Percentiles rank a stretch among this genome's conserved stretches.
These are phyloP conservation scores for Neodiprion pinetum DNA, from an alignment of 1,140 invertebrate genomes.

Conservation along the genomic window DNA sequence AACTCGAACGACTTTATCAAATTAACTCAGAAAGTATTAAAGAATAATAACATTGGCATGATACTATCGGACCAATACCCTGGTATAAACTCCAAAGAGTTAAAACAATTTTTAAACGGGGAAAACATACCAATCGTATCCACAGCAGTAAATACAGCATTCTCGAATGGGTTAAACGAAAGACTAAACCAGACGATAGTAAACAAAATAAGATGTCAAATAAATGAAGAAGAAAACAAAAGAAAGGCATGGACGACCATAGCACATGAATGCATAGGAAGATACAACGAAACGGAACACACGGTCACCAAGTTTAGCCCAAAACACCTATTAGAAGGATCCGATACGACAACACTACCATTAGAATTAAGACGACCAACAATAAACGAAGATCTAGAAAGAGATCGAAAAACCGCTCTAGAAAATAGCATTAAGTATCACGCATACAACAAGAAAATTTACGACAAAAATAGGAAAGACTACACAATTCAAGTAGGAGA, in stretches of 20 bases:
- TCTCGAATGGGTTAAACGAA: constrained; percentile 26
- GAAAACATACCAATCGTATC: constrained; percentile 21
- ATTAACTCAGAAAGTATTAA: constrained; percentile 16
- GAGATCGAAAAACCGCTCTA: constrained; percentile 24
- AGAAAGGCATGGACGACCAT: constrained; percentile 29
- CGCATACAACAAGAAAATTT: constrained; percentile 29
- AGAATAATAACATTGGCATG: background rate
- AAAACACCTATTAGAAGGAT: constrained; percentile 28
- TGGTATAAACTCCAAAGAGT: constrained; percentile 23
- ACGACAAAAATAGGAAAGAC: constrained; percentile 22
- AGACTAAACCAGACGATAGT: constrained; percentile 8
- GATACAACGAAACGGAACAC: constrained; percentile 34
- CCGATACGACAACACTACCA: constrained; percentile 23
- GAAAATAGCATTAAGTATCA: constrained; percentile 21
- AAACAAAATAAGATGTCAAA: constrained; percentile 28
- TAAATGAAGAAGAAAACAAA: constrained; percentile 22
- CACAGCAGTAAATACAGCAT: constrained; percentile 18
- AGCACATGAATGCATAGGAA: constrained; percentile 30
- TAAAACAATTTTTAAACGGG: constrained; percentile 20
- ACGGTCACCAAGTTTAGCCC: constrained; percentile 30
- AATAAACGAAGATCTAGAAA: constrained; percentile 13
- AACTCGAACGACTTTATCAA: constrained; percentile 3
- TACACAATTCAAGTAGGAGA: too few relatives aligned
- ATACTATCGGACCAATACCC: background rate
- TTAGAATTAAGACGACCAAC: constrained; percentile 16